phyloP scores from a whole-genome alignment of 2,797 vertebrate species.

The Eulemur albifrons region DNA sequence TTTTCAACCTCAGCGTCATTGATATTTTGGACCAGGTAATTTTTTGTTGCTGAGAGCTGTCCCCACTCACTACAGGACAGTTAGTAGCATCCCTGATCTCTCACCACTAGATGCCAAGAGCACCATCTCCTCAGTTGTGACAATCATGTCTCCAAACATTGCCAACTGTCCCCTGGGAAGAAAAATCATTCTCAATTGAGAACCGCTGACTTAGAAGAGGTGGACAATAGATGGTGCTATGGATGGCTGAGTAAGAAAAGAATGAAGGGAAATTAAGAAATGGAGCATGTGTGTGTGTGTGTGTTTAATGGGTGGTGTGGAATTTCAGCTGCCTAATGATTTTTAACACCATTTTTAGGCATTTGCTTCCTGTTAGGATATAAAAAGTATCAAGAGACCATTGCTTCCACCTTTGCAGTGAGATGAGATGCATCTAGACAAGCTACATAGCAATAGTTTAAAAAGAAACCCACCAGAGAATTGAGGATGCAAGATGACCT shows the following conservation, averaged over 20 bases:
- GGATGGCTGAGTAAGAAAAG: background rate
- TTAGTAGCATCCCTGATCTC: background rate
- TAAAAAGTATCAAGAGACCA: background rate
- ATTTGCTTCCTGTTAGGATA: background rate
- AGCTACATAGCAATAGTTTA: background rate
- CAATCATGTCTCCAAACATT: background rate
- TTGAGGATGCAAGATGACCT: background rate
- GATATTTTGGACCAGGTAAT: background rate
- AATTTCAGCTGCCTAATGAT: slow-evolving; percentile 25
- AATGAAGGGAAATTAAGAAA: background rate
- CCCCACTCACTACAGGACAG: background rate
- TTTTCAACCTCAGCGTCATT: background rate
- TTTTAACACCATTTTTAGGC: slow-evolving; percentile 5
- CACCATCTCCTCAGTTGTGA: background rate
- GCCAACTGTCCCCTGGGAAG: background rate
- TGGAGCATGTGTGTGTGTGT: background rate
- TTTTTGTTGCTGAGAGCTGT: background rate
- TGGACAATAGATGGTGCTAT: background rate
- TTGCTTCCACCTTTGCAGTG: background rate
- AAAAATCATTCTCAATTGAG: background rate
- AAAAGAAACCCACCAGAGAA: background rate
- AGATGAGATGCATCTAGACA: background rate
- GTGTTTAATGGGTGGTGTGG: background rate
- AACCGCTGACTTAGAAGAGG: background rate
- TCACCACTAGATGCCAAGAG: background rate